Evolutionary conservation across 2,888 invertebrate species (phyloP), one percentile per base, ranked within the genome.

Genomic region (Ellobium chinense): DNA sequence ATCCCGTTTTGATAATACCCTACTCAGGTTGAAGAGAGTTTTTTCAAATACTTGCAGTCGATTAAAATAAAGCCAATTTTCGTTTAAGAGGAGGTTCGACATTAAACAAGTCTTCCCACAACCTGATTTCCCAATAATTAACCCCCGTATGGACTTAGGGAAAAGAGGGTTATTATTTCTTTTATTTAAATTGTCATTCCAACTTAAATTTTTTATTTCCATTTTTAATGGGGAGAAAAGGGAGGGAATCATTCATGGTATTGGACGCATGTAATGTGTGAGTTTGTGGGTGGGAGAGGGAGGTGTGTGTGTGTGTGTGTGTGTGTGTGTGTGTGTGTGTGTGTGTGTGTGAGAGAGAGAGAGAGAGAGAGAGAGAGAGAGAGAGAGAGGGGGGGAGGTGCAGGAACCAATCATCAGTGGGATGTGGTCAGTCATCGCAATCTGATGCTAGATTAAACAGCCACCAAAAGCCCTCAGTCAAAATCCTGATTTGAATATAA

Each of bases 11-110:
- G 18, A 68, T 29, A 18, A 68, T 68, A 12, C 46, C 46, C 54
- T 80, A 80, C 80, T 80, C 24, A 69, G 76, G 66, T 80, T 80
- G 58, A 80, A 82, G 46, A 82, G 36, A 34, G 72, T 31, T 58
- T 58, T 72, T 60, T 58, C 68, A 68, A 68, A 68, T 3, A 68
- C 46, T 27, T 46, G 46, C 24, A 68, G 46, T 46, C 46, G 37
- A 46, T 68, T 24, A 66, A 12, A 46, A 46, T 46, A 7, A 12
- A 46, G 18, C 46, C 46, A 46, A 12, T 18, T 18, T 7, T 46
- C 74, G 31, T 69, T 46, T 46, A 46, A 18, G 46, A 46, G 46
- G 7, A 46, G 46, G 18, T 46, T 46, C 18, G 18, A 46, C 7
- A 46, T 12, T 18, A 46, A 18, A 46, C 18, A 12, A 12, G 7